Base-by-base conservation (phyloP, 1,140 invertebrate genomes). In the Muscidifurax raptorellus region DNA sequence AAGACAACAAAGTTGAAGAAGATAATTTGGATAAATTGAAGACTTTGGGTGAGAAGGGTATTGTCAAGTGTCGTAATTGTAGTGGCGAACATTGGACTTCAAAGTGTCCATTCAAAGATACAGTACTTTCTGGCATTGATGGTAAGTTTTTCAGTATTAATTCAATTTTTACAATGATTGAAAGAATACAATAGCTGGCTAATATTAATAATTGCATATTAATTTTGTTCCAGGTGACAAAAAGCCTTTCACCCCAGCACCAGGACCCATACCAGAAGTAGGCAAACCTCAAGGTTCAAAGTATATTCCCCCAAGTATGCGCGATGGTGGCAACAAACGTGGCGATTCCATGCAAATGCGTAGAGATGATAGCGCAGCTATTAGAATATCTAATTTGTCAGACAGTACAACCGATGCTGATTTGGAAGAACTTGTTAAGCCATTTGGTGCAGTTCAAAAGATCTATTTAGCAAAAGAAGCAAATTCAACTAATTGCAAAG, bases 51-150 rank as follows among this genome's bases (percentile, higher is more conserved):
- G 95, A 96, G 87, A 97, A 96, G 90, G 96, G 96, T 88, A 95
- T 98, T 88, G 97, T 99, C 79, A 98, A 97, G 90, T 99, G 98
- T 90, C 95, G 98, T 92, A 97, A 96, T 83, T 99, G 98, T 94
- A 97, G 97, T 90, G 97, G 97, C 25, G 98, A 99, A 88, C 98
- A 99, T 94, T 99, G 98, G 98, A 99, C 98, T 9, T 96, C 97
- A 72, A 98, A 97, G 88, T 99, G 98, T 95, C 98, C 98, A 2
- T 99, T 97, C 94, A 99, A 99, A 92, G 97, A 99, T 88, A 97
- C 96, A 89, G 94, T 95, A 86, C 93, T 97, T 85, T 95, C 95
- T 86, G 95, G 36, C 10, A 0, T 40, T 7, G 95, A 86, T 94
- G 10, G 95, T 83, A 81, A 85, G 78, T 87, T 40, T n/a, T 67